phyloP scores from a whole-genome alignment of 2,797 vertebrate genomes.

The Bufotes viridis region DNA sequence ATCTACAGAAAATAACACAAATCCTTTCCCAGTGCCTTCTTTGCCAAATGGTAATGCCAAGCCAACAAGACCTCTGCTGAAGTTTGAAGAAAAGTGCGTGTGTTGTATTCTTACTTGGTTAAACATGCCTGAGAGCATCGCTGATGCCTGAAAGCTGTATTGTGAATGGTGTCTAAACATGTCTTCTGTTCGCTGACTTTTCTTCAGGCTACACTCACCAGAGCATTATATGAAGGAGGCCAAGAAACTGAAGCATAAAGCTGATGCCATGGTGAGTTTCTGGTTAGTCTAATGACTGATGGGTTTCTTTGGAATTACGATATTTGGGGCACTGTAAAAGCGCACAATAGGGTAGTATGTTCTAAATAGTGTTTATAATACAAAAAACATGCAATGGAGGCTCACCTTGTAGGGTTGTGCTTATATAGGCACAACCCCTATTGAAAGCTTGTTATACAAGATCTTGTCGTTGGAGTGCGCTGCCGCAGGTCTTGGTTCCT shows the following conservation, averaged over 20 bases:
- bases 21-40: constrained; percentile 74
- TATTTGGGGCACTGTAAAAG: no score
- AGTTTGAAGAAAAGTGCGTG: constrained; percentile 68
- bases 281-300: no score
- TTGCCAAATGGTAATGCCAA: constrained; percentile 75
- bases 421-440: no score
- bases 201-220: constrained; percentile 79
- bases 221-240: constrained; percentile 92
- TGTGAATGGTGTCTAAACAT: neutral
- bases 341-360: no score
- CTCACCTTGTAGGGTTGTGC: no score
- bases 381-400: no score
- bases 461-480: no score
- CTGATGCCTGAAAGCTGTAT: neutral
- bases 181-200: constrained; percentile 26
- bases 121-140: neutral
- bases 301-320: no score
- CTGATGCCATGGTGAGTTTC: constrained; percentile 85
- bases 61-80: constrained; percentile 78
- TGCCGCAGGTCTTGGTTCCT: no score
- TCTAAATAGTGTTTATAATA: no score
- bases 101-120: constrained; percentile 11
- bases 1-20: constrained; percentile 71
- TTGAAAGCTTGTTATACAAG: no score
- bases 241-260: constrained; percentile 92